These are phyloP conservation scores for Todus mexicanus DNA, from an alignment of 2,797 vertebrate genomes.

Conservation along the genomic window DNA sequence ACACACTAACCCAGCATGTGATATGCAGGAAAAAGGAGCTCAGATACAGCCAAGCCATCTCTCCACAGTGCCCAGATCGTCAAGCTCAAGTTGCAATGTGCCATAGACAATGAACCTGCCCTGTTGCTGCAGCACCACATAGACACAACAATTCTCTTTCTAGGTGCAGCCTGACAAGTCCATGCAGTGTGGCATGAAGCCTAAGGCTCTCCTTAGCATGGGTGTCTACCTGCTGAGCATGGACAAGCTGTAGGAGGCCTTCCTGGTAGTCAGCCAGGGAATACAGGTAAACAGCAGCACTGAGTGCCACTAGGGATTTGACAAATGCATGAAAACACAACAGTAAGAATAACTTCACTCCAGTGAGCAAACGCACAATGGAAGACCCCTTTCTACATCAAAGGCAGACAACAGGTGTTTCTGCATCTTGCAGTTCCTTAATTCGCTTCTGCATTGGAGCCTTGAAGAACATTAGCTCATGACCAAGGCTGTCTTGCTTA, in stretches of 20 bases:
- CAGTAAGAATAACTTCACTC: not conserved
- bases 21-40: not conserved
- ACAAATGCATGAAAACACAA: not conserved
- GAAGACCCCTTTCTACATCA: not conserved
- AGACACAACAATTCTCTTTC: not conserved
- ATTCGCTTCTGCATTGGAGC: not conserved
- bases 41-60: not conserved
- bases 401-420: not conserved
- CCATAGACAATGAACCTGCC: not conserved
- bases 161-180: not conserved
- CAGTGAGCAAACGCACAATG: not conserved
- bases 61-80: not conserved
- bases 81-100: not conserved
- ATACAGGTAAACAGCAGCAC: not conserved
- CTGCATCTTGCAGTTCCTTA: not conserved
- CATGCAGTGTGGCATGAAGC: accelerated
- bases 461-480: not conserved
- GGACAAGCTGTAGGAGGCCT: not conserved
- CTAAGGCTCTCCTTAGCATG: not conserved
- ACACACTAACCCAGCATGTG: accelerated
- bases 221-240: not conserved
- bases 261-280: not conserved
- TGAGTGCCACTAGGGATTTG: not conserved
- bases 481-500: not conserved
- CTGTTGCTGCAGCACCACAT: not conserved